Conservation (phyloP, 1,140 invertebrate species). For the Patella vulgata region DNA sequence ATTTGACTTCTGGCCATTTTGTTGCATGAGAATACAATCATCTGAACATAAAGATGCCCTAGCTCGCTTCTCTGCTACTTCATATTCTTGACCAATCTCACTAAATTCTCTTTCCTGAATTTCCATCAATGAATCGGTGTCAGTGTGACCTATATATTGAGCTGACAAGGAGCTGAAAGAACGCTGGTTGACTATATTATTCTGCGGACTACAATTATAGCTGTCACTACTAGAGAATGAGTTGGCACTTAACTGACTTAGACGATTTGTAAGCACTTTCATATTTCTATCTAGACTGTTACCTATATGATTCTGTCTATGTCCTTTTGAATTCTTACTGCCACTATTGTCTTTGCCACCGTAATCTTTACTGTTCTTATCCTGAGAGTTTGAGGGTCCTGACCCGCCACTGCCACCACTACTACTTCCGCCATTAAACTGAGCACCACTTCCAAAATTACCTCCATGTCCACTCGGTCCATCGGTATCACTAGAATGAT, state of each 20-base stretch:
- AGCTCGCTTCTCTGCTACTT: conserved; percentile 9
- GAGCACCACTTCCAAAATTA: conserved; percentile 35
- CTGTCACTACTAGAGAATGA: neutral
- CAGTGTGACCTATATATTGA: too few species aligned
- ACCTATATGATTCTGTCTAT: conserved; percentile 1
- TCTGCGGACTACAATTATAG: neutral
- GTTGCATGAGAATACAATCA: conserved; percentile 24
- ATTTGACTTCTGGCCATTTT: conserved; percentile 1
- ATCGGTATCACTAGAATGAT: conserved; percentile 66
- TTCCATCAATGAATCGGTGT: too few species aligned
- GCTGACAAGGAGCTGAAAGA: too few species aligned
- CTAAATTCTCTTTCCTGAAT: too few species aligned
- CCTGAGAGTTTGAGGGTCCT: conserved; percentile 2
- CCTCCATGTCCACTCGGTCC: conserved; percentile 43
- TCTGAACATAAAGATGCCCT: conserved; percentile 23
- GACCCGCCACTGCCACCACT: conserved; percentile 8
- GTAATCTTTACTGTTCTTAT: conserved; percentile 1
- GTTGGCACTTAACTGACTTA: conserved; percentile 2
- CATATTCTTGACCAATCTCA: conserved; percentile 20
- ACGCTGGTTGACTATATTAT: neutral
- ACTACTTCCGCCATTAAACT: conserved; percentile 31
- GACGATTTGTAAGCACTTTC: conserved; percentile 4
- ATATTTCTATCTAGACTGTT: neutral
- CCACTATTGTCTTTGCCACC: conserved; percentile 10
- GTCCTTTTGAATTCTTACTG: conserved; percentile 7